Conservation (phyloP, 2,797 vertebrate species). For the Phalloptychus januarius region DNA sequence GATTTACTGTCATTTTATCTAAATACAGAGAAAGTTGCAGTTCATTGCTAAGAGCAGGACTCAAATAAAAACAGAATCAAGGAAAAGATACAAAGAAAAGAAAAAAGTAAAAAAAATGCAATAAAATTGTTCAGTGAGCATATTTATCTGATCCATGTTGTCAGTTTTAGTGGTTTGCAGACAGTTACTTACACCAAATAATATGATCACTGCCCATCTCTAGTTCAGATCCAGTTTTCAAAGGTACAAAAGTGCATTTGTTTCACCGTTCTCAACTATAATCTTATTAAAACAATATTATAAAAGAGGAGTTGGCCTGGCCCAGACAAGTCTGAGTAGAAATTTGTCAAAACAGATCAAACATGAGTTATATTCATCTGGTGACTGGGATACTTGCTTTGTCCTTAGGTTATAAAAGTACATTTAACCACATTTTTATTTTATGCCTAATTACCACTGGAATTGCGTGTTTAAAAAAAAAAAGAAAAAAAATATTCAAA, state of each 20-base stretch:
- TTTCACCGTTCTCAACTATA: not conserved
- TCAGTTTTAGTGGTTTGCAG: not conserved
- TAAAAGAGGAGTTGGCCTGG: not conserved
- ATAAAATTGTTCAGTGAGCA: not conserved
- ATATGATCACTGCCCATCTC: not conserved
- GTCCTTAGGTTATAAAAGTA: not conserved
- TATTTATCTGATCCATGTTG: not conserved
- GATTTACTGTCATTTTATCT: not conserved
- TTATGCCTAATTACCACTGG: not conserved
- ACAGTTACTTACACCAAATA: not conserved
- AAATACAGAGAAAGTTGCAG: too few species aligned
- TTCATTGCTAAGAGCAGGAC: not conserved
- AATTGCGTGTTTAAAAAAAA: too few species aligned
- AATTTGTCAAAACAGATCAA: not conserved
- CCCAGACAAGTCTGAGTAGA: not conserved
- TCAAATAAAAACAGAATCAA: not conserved
- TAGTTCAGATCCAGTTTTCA: not conserved
- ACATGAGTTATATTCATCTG: not conserved
- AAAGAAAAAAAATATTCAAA: conserved; percentile 32
- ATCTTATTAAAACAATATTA: not conserved
- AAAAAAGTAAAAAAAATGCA: not conserved
- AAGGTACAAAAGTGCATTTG: not conserved
- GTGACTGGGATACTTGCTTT: not conserved
- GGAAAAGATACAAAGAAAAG: not conserved
- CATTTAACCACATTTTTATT: not conserved